Percentiles rank a stretch among this genome's conserved stretches.
These are phyloP conservation scores for Heliocidaris erythrogramma DNA, from an alignment of 35 echinoderm and acorn worm genomes.

Conservation along the genomic window DNA sequence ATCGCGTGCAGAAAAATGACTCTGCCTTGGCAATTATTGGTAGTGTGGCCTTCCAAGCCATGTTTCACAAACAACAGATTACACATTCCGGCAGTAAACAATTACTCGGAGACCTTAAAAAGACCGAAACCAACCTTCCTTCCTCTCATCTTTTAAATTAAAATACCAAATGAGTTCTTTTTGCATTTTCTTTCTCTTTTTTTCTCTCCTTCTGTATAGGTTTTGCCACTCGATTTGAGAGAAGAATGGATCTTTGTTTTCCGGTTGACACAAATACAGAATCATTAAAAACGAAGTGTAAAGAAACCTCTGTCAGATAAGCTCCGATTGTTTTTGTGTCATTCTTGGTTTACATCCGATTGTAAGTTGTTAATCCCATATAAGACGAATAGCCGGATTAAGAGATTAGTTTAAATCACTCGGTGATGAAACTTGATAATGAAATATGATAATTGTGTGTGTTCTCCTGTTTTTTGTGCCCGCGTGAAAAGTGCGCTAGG, in stretches of 20 bases:
- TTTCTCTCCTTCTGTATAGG: background rate
- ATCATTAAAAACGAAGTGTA: background rate
- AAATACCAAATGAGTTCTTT: constrained; percentile 19
- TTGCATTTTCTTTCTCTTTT: background rate
- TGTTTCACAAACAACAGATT: constrained; percentile 38
- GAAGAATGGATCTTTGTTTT: constrained; percentile 1
- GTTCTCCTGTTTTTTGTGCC: background rate
- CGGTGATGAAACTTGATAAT: constrained; percentile 32
- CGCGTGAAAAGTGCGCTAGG: background rate
- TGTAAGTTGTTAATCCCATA: constrained; percentile 49
- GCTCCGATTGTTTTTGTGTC: constrained; percentile 25
- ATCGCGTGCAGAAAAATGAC: constrained; percentile 37
- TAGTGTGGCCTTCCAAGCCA: constrained; percentile 19
- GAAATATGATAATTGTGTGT: constrained; percentile 24
- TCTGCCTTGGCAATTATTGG: constrained; percentile 36
- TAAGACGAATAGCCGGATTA: constrained; percentile 52
- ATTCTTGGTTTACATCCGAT: constrained; percentile 52
- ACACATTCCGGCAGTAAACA: constrained; percentile 36
- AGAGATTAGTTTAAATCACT: constrained; percentile 46
- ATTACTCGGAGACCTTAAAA: constrained; percentile 32
- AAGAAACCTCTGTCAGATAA: constrained; percentile 12
- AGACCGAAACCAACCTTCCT: constrained; percentile 33
- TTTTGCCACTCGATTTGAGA: background rate
- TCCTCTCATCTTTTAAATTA: constrained; percentile 49
- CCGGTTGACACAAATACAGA: background rate